Evolutionary conservation across 1,140 invertebrate genomes (phyloP).

Genomic region (Drosophila ambigua): DNA sequence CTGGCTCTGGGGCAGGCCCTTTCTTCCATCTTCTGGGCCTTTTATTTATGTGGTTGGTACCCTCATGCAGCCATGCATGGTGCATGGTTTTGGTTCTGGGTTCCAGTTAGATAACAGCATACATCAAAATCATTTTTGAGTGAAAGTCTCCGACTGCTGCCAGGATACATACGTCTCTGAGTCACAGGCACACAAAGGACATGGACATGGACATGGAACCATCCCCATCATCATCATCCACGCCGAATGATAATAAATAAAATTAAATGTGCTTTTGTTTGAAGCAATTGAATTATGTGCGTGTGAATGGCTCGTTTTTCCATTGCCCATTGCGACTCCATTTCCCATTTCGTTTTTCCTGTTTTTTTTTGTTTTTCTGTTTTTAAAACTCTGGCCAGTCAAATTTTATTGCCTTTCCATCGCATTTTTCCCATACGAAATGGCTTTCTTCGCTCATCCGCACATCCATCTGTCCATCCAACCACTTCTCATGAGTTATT

Average conservation of each 20-base stretch:
- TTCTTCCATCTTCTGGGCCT: constrained; percentile 50
- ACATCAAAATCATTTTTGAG: constrained; percentile 75
- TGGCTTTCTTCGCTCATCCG: constrained; percentile 6
- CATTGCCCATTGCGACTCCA: no score
- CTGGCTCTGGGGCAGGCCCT: constrained; percentile 24
- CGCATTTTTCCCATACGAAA: constrained; percentile 25
- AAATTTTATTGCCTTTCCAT: constrained; percentile 40
- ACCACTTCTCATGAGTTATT: constrained; percentile 17
- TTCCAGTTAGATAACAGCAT: constrained; percentile 46
- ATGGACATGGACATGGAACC: constrained; percentile 15
- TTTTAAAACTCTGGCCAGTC: constrained; percentile 39
- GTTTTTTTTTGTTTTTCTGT: constrained; percentile 33
- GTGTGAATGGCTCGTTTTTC: constrained; percentile 67
- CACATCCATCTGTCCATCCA: background rate
- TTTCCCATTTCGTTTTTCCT: constrained; percentile 34
- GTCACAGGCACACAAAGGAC: constrained; percentile 29
- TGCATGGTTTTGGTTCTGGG: constrained; percentile 5
- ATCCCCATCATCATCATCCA: constrained; percentile 28
- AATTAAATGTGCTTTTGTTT: constrained; percentile 82
- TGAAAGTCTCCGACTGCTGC: constrained; percentile 65
- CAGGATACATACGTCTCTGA: constrained; percentile 46
- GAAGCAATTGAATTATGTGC: constrained; percentile 80
- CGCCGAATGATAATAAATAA: constrained; percentile 68
- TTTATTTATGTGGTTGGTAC: constrained; percentile 59
- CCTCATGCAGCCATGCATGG: constrained; percentile 24